Base-by-base conservation (phyloP, 2,888 invertebrate species). In the Zygaena filipendulae region DNA sequence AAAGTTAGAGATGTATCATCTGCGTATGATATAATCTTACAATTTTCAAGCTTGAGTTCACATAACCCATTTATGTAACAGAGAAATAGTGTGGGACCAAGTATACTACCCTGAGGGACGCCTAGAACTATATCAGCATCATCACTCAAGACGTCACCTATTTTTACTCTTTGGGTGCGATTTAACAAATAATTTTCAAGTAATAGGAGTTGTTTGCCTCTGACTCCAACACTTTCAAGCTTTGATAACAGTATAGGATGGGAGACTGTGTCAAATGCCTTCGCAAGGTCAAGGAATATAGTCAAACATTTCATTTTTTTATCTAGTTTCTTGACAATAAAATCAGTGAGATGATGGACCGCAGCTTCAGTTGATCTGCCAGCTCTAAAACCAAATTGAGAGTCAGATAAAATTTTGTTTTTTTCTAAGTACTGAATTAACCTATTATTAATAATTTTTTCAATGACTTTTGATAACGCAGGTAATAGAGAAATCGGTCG, bases 401-500 rank as follows among this genome's bases (percentile, higher is more conserved):
- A 12, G 5, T 10, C 6, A 3, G 28, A 22, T 8, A 36, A 8
- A 4, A 32, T 13, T 6, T 30, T 30, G 11, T 29, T 28, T 11
- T 29, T 25, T 11, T 25, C 18, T 9, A 31, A 11, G 18, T 25
- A 38, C 11, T 31, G 18, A 8, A 25, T 7, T 9, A 38, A 16
- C 20, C 35, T 25, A 4, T n/a, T 26, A 11, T 36, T 39, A 4
- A 39, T 23, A 9, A 36, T 7, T 12, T 28, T 31, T 30, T 39
- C 36, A 13, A 39, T 13, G 2, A 36, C 28, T 37, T 39, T 39
- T 4, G 35, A 39, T 8, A 39, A 19, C 4, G 26, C n/a, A 13
- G 35, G 23, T 7, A 39, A 21, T 5, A 39, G 23, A 4, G 36
- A 39, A 9, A 39, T 36, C 3, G 33, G 39, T 9, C 39, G 25